Evolutionary conservation across 2,888 invertebrate genomes (phyloP), one percentile per base, ranked within the genome.

Genomic region (Villa cingulata): DNA sequence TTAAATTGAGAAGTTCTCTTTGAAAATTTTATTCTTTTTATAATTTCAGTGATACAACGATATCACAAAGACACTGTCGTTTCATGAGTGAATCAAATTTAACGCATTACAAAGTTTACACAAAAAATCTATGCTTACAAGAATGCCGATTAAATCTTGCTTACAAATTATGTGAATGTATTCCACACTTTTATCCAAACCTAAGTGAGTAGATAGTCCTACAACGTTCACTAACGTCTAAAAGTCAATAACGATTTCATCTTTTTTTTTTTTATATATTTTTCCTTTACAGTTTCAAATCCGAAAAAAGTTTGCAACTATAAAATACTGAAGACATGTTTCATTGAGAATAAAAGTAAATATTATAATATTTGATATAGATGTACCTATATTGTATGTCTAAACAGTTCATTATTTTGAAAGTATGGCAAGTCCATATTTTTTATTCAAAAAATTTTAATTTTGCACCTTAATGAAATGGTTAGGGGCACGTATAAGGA

Each of bases 161-260:
- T 1, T 62, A 58, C 27, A 54, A 56, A 32, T 52, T 58, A 14
- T 70, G 70, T 46, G 60, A 62, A 51, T 70, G 69, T 37, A 68
- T 70, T 52, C 70, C 69, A 3, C 69, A 70, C 51, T 70, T 70
- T 50, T 70, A 69, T 57, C 66, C 68, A 2, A 70, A 68, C 53
- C 56, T 56, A 43, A 57, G 66, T 64, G 36, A 46, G 41, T 46
- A 15, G 2, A 17, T 18, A 16, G 32, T 19, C 32, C 3, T 17
- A 19, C 19, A 19, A 20, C 18, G 12, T 37, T 45, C n/a, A 16
- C n/a, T 44, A 15, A 40, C 17, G 17, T 14, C 17, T 18, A 39
- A n/a, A n/a, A n/a, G n/a, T n/a, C n/a, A n/a, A n/a, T n/a, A n/a
- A n/a, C n/a, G n/a, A n/a, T n/a, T n/a, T n/a, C n/a, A n/a, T n/a